These are phyloP conservation scores for Epistrophe grossulariae DNA, from an alignment of 2,888 invertebrate genomes.

Conservation along the genomic window DNA sequence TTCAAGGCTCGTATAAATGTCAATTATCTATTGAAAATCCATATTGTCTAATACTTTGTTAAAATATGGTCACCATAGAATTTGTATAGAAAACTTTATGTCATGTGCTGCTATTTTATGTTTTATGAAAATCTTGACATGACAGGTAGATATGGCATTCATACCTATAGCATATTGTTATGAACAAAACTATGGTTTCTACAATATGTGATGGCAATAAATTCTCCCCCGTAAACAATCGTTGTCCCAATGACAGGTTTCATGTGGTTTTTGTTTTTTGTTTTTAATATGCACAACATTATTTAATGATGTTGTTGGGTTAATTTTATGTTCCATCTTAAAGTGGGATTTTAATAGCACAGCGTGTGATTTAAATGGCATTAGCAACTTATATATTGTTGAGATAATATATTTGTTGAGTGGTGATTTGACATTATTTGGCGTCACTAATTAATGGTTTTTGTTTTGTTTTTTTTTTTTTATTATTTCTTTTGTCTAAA, in stretches of 20 bases:
- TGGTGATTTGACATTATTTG: constrained; percentile 72
- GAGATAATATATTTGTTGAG: constrained; percentile 64
- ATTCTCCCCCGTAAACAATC: constrained; percentile 68
- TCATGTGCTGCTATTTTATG: constrained; percentile 61
- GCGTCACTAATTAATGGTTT: constrained; percentile 64
- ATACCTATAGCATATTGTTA: constrained; percentile 50
- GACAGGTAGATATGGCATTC: constrained; percentile 58
- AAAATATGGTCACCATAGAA: constrained; percentile 10
- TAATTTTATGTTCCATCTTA: constrained; percentile 73
- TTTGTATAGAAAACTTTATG: not conserved
- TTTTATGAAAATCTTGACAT: constrained; percentile 61
- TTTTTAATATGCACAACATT: constrained; percentile 66
- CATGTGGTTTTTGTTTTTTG: constrained; percentile 31
- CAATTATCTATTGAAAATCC: too few relatives aligned
- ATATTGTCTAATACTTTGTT: too few relatives aligned
- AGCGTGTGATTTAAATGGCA: constrained; percentile 69
- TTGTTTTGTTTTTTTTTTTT: not conserved
- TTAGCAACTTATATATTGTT: constrained; percentile 66
- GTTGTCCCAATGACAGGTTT: constrained; percentile 66
- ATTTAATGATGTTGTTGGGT: constrained; percentile 74
- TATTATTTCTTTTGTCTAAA: constrained; percentile 26
- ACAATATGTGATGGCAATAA: constrained; percentile 52
- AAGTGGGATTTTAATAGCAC: constrained; percentile 71
- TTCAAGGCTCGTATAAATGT: too few relatives aligned
- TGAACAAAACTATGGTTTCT: constrained; percentile 30